A percentile compares a stretch with the other conserved stretches of the same genome.
phyloP scores from a whole-genome alignment of 1,140 invertebrate species.

The Procambarus virginalis region DNA sequence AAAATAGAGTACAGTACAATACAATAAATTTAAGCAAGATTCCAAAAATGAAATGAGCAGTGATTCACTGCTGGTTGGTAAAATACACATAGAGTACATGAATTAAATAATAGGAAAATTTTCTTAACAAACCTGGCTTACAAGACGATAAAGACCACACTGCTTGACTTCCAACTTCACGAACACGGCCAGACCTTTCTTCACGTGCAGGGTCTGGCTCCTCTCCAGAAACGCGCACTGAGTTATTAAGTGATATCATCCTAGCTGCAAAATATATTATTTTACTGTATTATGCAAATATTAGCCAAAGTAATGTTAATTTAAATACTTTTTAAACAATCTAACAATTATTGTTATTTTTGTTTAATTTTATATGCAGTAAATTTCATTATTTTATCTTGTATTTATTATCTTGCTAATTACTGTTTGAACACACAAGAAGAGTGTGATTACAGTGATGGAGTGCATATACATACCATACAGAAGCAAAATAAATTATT shows the following conservation, averaged over 20 bases:
- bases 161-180: slow-evolving; percentile 96
- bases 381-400: no score
- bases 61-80: not conserved
- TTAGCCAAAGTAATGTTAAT: not conserved
- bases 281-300: not conserved
- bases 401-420: no score
- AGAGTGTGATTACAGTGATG: no score
- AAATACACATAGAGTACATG: not conserved
- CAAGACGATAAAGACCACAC: slow-evolving; percentile 99
- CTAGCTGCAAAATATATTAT: not conserved
- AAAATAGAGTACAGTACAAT: not conserved
- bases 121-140: slow-evolving; percentile 85
- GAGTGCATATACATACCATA: no score
- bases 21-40: not conserved
- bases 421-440: no score
- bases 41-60: no score
- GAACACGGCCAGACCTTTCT: slow-evolving; percentile 80
- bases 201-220: slow-evolving; percentile 77
- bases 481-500: no score
- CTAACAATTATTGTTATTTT: not conserved
- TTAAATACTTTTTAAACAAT: not conserved
- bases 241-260: slow-evolving; percentile 64
- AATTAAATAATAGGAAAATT: not conserved
- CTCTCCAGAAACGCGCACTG: slow-evolving; percentile 69
- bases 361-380: not conserved